Base-by-base conservation (phyloP, 2,113 vertebrate species). In the Plestiodon gilberti region DNA sequence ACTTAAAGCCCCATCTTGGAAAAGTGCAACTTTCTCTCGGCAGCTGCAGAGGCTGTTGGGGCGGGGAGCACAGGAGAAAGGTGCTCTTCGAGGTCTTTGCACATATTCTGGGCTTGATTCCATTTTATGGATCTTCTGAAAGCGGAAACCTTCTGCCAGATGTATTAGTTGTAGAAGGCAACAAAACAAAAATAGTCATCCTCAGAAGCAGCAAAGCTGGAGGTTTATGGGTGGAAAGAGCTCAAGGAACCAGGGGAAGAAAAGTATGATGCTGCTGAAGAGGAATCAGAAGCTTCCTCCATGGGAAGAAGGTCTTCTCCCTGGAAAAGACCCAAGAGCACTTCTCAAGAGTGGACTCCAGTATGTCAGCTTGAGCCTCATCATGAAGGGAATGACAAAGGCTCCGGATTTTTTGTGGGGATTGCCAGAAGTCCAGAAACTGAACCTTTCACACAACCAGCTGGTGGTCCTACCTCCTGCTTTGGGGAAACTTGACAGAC, bases 391-490 rank as follows among this genome's bases (percentile, higher is more conserved):
- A 35, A 96, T 98, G 89, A 96, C 96, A 0, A 97, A 97, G 70
- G 78, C 95, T 0, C 99, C 99, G 0, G 93, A 96, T 10, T 98
- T 98, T 86, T 90, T 99, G 74, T 99, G 98, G 98, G 97, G 98
- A 86, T 95, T 99, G 88, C 85, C 95, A 0, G 98, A 99, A 87
- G 95, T 99, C 71, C 97, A 98, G 94, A 99, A 99, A 86, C 97
- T 99, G 87, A 99, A 99, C 88, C 94, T 99, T 87, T 99, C 98
- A 38, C 96, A 96, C 87, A 99, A 99, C 90, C 96, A 94, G 38
- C 94, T 99, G 79, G 85, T 93, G 71, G 75, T 83, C 6, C 94
- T 99, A 74, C 97, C 98, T 2, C 93, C 98, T 0, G 94, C 95
- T 0, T 91, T 99, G 88, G 97, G 97, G 1, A 96, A 94, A 57